Evolutionary conservation across 2,797 vertebrate species (phyloP), one percentile per base, ranked within the genome.

Genomic region (Catamblyrhynchus diadema): DNA sequence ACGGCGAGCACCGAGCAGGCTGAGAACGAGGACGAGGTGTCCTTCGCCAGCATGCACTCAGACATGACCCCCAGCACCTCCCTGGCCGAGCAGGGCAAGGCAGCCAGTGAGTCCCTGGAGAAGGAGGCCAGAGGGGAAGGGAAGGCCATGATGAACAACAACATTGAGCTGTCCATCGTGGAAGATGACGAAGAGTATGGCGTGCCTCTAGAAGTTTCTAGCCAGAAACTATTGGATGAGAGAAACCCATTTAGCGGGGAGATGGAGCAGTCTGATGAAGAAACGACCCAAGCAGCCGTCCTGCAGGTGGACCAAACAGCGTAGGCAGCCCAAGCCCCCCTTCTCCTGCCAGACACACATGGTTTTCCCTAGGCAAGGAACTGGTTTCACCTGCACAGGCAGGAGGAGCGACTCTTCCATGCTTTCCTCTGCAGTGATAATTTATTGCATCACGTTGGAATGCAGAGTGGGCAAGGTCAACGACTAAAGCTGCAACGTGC

Each of bases 21-120:
- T 3, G 94, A 78, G 8, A 94, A 96, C 0, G 98, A 97, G 47
- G 98, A 98, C 39, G 98, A 98, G 3, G 28, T 88, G 50, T 94
- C 98, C 1, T 98, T 98, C 2, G 92, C 97, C 0, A 98, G 98
- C 91, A 97, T 97, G 54, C 98, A 98, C 14, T 97, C 98, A 0
- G 98, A 98, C 50, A 88, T 98, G 73, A 97, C 97, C 7, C 81
- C 96, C 28, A 50, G 93, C 48, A 91, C 98, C 15, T 69, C 95
- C 4, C 45, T 95, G 77, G 47, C 19, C 1, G 93, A 98, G 94
- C 98, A 98, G 70, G 93, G 91, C 57, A 97, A 97, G 28, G 91
- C 83, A 8, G 77, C 67, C 19, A 57, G 60, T 1, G 96, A 98
- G 10, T 82, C 96, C 28, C 85, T 96, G 8, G 97, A 97, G 95